Evolutionary conservation across 2,888 invertebrate genomes (phyloP).

Genomic region (Oligia strigilis): DNA sequence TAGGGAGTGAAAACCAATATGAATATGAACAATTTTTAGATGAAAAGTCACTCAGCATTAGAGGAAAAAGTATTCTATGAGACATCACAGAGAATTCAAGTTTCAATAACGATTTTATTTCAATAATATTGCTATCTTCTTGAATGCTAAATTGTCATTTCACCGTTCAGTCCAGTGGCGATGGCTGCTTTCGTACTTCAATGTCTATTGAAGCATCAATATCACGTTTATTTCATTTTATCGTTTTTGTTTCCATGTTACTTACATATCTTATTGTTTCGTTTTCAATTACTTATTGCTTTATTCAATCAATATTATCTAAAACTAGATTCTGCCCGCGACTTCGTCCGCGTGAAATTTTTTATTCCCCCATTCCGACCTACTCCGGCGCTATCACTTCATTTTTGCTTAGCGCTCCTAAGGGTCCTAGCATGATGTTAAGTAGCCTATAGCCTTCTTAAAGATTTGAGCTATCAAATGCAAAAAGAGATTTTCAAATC

Average conservation of each 20-base stretch:
- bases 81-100: neutral
- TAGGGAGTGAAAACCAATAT: conserved; percentile 25
- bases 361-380: neutral
- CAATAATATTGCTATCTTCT: neutral
- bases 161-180: neutral
- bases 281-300: neutral
- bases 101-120: conserved; percentile 8
- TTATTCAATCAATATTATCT: neutral
- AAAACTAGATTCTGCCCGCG: neutral
- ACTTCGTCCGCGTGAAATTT: neutral
- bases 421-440: neutral
- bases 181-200: conserved; percentile 8
- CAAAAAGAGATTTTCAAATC: neutral
- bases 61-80: neutral
- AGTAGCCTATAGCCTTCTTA: neutral
- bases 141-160: conserved; percentile 1
- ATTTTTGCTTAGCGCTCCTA: neutral
- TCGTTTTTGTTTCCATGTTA: neutral
- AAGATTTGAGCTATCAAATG: neutral
- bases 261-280: conserved; percentile 5
- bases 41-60: neutral
- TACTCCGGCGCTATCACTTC: neutral
- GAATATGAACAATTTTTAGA: conserved; percentile 1
- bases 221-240: conserved; percentile 6
- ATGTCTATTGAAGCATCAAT: neutral